Percentiles rank a stretch among this genome's conserved stretches.
Conservation (phyloP, 1,140 invertebrate species). For the Zaprionus kolodkinae region DNA sequence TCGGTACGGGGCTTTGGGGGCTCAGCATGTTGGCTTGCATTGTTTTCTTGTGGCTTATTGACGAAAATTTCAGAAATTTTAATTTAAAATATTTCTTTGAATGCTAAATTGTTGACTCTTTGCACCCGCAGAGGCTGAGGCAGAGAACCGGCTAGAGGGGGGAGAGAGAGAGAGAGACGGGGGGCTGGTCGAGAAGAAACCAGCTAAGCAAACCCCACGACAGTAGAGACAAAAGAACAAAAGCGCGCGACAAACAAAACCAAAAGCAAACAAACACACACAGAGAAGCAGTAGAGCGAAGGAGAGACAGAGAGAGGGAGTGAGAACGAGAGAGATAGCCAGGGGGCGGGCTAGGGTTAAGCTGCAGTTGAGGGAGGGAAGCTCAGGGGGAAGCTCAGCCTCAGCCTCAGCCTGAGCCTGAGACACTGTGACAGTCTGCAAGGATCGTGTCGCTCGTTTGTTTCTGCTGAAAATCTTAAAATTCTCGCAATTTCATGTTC, state of each 20-base stretch:
- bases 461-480: conserved; percentile 84
- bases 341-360: conserved; percentile 24
- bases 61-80: conserved; percentile 84
- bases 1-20: conserved; percentile 6
- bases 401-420: conserved; percentile 50
- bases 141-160: neutral
- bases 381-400: conserved; percentile 11
- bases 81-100: conserved; percentile 84
- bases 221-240: conserved; percentile 77
- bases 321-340: conserved; percentile 11
- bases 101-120: conserved; percentile 84
- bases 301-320: conserved; percentile 16
- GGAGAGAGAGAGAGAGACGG: too few relatives aligned
- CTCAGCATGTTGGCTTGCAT: conserved; percentile 45
- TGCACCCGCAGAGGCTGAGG: conserved; percentile 65
- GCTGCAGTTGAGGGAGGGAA: neutral
- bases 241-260: conserved; percentile 80
- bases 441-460: conserved; percentile 84
- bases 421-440: conserved; percentile 68
- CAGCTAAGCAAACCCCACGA: conserved; percentile 79
- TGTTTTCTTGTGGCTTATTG: conserved; percentile 73
- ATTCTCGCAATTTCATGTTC: conserved; percentile 84
- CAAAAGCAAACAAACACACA: conserved; percentile 66
- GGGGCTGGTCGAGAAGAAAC: conserved; percentile 49
- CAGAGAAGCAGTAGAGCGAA: conserved; percentile 3